Evolutionary conservation across 2,888 invertebrate genomes (phyloP).

Genomic region (Dyspetes luteomarginatus): DNA sequence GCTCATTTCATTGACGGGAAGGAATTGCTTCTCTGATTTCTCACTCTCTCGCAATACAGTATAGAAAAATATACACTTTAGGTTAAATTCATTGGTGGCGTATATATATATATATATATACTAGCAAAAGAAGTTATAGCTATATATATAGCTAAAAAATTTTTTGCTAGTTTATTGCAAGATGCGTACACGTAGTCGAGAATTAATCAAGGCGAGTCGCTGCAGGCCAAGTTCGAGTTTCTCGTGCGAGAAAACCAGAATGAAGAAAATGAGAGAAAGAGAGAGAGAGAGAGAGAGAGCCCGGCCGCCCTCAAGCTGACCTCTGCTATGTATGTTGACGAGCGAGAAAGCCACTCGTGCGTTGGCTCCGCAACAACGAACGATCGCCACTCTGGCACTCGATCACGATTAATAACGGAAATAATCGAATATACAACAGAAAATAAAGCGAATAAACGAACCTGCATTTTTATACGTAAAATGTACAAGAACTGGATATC

Average conservation of each 20-base stretch:
- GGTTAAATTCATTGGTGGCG: too few species aligned
- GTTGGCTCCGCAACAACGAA: slow-evolving; percentile 5
- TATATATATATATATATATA: too few species aligned
- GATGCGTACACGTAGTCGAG: not conserved
- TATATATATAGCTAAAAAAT: too few species aligned
- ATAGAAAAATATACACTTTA: not conserved
- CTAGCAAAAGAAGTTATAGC: too few species aligned
- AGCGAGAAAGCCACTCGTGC: not conserved
- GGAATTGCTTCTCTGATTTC: slow-evolving; percentile 2
- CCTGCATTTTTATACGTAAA: too few species aligned
- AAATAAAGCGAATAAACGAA: slow-evolving; percentile 9
- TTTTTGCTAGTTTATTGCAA: not conserved
- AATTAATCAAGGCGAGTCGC: slow-evolving; percentile 28
- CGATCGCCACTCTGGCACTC: slow-evolving; percentile 21
- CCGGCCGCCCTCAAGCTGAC: too few species aligned
- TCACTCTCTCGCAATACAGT: not conserved
- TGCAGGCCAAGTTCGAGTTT: slow-evolving; percentile 29
- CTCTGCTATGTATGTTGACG: too few species aligned
- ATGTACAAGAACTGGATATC: too few species aligned
- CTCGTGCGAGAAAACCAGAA: slow-evolving; percentile 36
- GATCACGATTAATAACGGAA: slow-evolving; percentile 40
- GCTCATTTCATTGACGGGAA: slow-evolving; percentile 22
- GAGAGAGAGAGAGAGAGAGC: too few species aligned
- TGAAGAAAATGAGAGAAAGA: slow-evolving; percentile 15
- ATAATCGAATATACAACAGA: slow-evolving; percentile 37